A percentile compares a stretch with the other conserved stretches of the same genome.
These are phyloP conservation scores for Stegophylla sp. DNA, from an alignment of 2,888 invertebrate species.

Conservation along the genomic window DNA sequence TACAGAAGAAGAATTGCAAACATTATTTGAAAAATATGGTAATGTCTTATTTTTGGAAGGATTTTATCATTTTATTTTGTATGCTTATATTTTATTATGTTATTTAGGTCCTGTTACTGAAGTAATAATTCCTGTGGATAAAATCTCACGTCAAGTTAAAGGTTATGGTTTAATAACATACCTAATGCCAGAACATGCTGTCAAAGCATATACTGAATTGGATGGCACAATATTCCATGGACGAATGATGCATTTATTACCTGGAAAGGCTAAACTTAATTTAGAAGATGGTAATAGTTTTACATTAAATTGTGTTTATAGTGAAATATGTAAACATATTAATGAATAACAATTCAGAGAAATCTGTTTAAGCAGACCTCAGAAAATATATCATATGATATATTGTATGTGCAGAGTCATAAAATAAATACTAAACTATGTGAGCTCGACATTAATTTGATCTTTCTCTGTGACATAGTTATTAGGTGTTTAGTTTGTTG, in stretches of 20 bases:
- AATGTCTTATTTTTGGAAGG: too few species aligned
- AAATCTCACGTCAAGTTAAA: constrained; percentile 73
- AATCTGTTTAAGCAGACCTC: too few species aligned
- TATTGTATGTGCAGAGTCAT: too few species aligned
- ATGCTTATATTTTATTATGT: not conserved
- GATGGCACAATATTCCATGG: constrained; percentile 94
- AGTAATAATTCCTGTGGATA: constrained; percentile 87
- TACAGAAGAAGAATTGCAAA: constrained; percentile 83
- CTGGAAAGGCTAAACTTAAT: constrained; percentile 75
- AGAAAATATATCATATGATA: too few species aligned
- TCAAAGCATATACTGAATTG: constrained; percentile 82
- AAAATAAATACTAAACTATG: too few species aligned
- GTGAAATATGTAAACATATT: too few species aligned
- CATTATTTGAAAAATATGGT: constrained; percentile 85
- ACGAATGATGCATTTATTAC: constrained; percentile 89
- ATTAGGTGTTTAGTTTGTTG: too few species aligned
- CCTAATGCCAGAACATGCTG: constrained; percentile 94
- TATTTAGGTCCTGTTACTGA: constrained; percentile 81
- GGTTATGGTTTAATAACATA: constrained; percentile 93
- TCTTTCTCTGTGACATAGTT: too few species aligned
- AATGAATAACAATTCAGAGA: too few species aligned
- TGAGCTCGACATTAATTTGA: too few species aligned
- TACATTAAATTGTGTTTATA: not conserved
- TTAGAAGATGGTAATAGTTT: constrained; percentile 64
- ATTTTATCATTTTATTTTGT: constrained; percentile 61